Evolutionary conservation across 2,888 invertebrate species (phyloP).

Genomic region (Euproctis similis): DNA sequence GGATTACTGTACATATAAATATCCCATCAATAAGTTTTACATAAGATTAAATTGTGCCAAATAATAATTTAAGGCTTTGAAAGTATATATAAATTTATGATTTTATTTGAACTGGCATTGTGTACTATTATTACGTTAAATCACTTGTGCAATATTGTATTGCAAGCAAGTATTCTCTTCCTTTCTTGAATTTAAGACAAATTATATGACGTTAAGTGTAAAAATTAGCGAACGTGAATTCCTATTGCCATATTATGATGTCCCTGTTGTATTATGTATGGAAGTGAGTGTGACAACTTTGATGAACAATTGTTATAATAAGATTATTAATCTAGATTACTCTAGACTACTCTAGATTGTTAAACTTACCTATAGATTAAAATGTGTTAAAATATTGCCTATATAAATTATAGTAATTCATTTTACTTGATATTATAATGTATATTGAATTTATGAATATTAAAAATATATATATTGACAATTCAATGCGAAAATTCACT

Average conservation of each 20-base stretch:
- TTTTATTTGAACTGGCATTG: slow-evolving; percentile 57
- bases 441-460: slow-evolving; percentile 77
- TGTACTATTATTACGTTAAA: slow-evolving; percentile 53
- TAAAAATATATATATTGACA: slow-evolving; percentile 75
- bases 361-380: slow-evolving; percentile 75
- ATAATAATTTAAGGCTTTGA: slow-evolving; percentile 50
- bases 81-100: slow-evolving; percentile 34
- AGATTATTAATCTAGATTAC: no score
- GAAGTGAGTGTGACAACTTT: slow-evolving; percentile 18
- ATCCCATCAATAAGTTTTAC: slow-evolving; percentile 49
- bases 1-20: slow-evolving; percentile 64
- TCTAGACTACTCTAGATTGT: slow-evolving; percentile 73
- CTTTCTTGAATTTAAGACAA: slow-evolving; percentile 31
- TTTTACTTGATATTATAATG: slow-evolving; percentile 76
- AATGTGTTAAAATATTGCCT: slow-evolving; percentile 75
- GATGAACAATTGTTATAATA: slow-evolving; percentile 58
- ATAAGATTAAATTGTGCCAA: slow-evolving; percentile 54
- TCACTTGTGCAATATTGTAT: slow-evolving; percentile 51
- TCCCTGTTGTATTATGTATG: slow-evolving; percentile 51
- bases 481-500: slow-evolving; percentile 62
- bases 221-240: slow-evolving; percentile 62
- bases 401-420: slow-evolving; percentile 75
- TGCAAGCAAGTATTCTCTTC: slow-evolving; percentile 54
- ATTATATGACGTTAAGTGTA: slow-evolving; percentile 39
- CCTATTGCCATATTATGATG: slow-evolving; percentile 67